Evolutionary conservation across 2,113 vertebrate species (phyloP), one percentile per base, ranked within the genome.

Genomic region (Serinus canaria): DNA sequence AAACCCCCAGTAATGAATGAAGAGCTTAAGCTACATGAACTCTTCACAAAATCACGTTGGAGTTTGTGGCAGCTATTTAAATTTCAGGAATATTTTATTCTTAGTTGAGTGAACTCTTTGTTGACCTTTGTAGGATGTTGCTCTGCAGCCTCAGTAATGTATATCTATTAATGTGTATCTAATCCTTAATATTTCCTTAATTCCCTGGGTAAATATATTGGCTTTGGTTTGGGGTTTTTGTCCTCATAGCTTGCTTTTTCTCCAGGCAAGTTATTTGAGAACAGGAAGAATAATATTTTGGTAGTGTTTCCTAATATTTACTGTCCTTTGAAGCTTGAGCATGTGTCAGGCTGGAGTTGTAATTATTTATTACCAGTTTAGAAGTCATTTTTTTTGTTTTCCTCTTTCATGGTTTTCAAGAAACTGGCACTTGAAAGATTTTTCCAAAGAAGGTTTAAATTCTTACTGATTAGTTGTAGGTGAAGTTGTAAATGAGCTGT

Each of bases 351-450:
- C 69, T 89, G 70, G 46, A 88, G 84, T 43, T 96, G 67, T 44
- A 78, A 81, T 96, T 97, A 88, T 90, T 98, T 97, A 95, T 96
- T 85, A 62, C 43, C 33, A 76, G 64, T 82, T 94, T 91, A 35
- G 37, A 91, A 69, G 79, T 89, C 46, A 78, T 96, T 60, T 76
- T 89, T 97, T 96, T 96, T 94, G 87, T 55, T 97, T 96, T 97
- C 79, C 81, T 60, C 6, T 79, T 69, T 59, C 69, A 18, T 67
- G 55, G 37, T 66, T 37, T 96, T 96, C 77, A 69, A 13, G 86
- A 93, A 86, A 79, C 74, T 83, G 85, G 30, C 33, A 41, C 86
- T 94, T 95, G 81, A 97, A 93, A 96, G 79, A 87, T 93, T 87
- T 83, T 83, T 85, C 64, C 46, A 79, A 89, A 94, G 47, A 60